Conservation (phyloP, 2,113 vertebrate genomes). For the Callipepla californica region DNA sequence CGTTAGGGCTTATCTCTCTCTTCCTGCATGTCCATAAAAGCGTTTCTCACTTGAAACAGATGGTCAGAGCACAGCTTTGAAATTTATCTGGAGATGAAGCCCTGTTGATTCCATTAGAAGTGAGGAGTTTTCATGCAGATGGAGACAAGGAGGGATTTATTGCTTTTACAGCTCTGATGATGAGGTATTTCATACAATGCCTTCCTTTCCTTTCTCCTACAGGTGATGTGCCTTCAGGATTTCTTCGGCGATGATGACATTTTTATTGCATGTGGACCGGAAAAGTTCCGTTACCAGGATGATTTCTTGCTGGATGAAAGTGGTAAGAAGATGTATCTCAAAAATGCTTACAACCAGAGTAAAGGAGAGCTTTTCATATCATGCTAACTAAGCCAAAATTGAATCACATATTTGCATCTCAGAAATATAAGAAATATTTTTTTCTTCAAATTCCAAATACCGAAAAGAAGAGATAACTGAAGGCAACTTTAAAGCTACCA, state of each 20-base stretch:
- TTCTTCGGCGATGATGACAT: constrained; percentile 98
- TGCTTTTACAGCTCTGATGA: constrained; percentile 38
- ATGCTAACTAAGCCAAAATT: constrained; percentile 40
- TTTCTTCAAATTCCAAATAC: constrained; percentile 50
- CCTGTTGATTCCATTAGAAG: constrained; percentile 66
- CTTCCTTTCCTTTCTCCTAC: constrained; percentile 71
- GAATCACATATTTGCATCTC: constrained; percentile 59
- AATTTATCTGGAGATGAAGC: constrained; percentile 53
- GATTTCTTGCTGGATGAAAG: constrained; percentile 98
- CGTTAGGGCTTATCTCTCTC: constrained; percentile 15
- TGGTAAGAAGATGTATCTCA: constrained; percentile 82
- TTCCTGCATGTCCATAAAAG: constrained; percentile 52
- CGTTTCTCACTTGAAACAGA: constrained; percentile 70
- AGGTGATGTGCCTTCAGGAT: constrained; percentile 97
- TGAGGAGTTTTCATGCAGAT: constrained; percentile 52
- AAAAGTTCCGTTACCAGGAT: constrained; percentile 99
- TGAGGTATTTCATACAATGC: constrained; percentile 57
- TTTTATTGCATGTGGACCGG: constrained; percentile 98
- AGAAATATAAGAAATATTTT: constrained; percentile 52
- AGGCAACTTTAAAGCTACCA: constrained; percentile 10
- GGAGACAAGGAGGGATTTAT: constrained; percentile 20
- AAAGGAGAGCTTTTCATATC: constrained; percentile 45
- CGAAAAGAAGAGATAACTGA: constrained; percentile 56
- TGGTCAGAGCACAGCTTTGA: constrained; percentile 62
- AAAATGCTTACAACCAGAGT: constrained; percentile 57